Percentiles rank a stretch among this genome's conserved stretches.
Evolutionary conservation across 2,888 invertebrate species (phyloP).

Genomic region (Eristalinus sepulchralis): DNA sequence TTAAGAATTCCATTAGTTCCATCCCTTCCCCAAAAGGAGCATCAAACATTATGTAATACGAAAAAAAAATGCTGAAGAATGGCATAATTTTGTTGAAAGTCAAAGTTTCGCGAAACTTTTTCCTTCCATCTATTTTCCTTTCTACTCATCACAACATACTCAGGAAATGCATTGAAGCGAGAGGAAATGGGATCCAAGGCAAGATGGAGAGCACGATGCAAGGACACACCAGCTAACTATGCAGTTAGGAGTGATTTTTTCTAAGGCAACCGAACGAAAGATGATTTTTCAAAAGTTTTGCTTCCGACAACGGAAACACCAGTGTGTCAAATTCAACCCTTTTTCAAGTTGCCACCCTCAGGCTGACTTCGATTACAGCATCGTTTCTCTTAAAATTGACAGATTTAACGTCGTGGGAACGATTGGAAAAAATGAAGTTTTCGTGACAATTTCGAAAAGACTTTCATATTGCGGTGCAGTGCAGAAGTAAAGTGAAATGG

Average conservation of each 20-base stretch:
- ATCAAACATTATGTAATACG: constrained; percentile 1
- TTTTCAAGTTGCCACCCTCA: not conserved
- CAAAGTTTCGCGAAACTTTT: constrained; percentile 25
- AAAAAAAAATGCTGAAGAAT: not conserved
- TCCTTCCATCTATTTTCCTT: constrained; percentile 31
- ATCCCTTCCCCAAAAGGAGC: not conserved
- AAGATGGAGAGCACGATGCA: not conserved
- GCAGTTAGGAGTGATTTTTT: constrained; percentile 16
- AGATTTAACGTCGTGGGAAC: constrained; percentile 24
- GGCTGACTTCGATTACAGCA: constrained; percentile 11
- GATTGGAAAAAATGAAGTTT: constrained; percentile 26
- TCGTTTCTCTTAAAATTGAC: constrained; percentile 28
- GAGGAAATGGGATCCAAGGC: constrained; percentile 8
- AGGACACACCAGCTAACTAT: constrained; percentile 12
- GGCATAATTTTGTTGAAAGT: constrained; percentile 18
- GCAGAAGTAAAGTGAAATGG: not conserved
- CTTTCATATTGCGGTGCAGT: constrained; percentile 4
- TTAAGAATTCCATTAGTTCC: constrained; percentile 8
- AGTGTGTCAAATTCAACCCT: constrained; percentile 21
- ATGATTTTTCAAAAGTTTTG: constrained; percentile 38
- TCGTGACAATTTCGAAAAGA: constrained; percentile 26
- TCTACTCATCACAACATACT: constrained; percentile 33
- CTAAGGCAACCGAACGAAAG: not conserved
- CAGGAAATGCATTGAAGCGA: constrained; percentile 27
- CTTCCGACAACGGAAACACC: constrained; percentile 17